Base-by-base conservation (phyloP, 2,113 vertebrate species). In the Lota lota region DNA sequence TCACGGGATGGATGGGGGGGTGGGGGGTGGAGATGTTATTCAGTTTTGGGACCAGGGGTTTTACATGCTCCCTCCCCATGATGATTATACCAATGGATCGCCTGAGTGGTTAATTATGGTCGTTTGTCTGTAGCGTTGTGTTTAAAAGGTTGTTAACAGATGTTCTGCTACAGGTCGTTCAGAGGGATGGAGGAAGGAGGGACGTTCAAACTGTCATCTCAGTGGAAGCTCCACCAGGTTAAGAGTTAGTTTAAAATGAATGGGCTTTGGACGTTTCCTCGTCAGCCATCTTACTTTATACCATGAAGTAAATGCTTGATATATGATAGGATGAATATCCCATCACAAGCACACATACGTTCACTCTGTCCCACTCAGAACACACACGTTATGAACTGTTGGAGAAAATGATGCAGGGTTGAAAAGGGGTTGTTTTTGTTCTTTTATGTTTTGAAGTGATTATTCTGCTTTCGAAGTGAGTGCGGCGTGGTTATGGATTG, bases 101-200 rank as follows among this genome's bases (percentile, higher is more conserved):
- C 77, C 82, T 85, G 85, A 90, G 86, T 81, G 87, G 73, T 66
- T 84, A 51, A 79, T 87, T 83, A 88, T 73, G 75, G 79, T 77
- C 74, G 57, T 86, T 62, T 67, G 78, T 78, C 77, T 68, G 62
- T 74, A 73, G 81, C 61, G 76, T 79, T 68, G 80, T 69, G 28
- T 57, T 86, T 88, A 85, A 89, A 83, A 83, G 73, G 76, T 63
- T 61, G 63, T 79, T 79, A 79, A 75, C 68, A 76, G 54, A 76
- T 63, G 69, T 77, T 64, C 63, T 61, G 83, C 59, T 20, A 36
- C 10, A 59, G 72, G 73, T 70, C 68, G 63, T 22, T 56, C 61
- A 28, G 61, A 74, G 77, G 21, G 2, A 70, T 54, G 66, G 40
- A 47, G 40, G 40, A 8, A 47, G 40, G 40, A 47, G 40, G 40